Evolutionary conservation across 2,113 vertebrate species (phyloP).

Genomic region (Albula goreensis): DNA sequence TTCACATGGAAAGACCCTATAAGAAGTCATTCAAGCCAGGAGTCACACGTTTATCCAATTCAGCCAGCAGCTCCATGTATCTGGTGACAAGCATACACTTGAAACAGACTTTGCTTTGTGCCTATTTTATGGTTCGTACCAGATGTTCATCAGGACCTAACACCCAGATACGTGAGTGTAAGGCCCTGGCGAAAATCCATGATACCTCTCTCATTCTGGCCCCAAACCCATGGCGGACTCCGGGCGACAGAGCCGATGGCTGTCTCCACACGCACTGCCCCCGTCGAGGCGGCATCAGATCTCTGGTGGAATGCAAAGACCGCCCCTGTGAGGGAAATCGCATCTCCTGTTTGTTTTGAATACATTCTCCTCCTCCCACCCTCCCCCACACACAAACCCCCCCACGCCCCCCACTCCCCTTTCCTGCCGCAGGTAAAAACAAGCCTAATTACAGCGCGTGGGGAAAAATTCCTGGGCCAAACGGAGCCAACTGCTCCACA

Average conservation of each 20-base stretch:
- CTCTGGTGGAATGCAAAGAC: slow-evolving; percentile 18
- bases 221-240: background rate
- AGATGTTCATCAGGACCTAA: no score
- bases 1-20: no score
- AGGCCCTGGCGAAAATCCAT: background rate
- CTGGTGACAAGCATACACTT: no score
- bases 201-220: background rate
- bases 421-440: slow-evolving; percentile 14
- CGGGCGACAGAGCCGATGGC: background rate
- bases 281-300: background rate
- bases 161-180: background rate
- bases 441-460: slow-evolving; percentile 14
- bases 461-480: background rate
- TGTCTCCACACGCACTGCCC: background rate
- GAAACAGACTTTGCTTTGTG: no score
- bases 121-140: no score
- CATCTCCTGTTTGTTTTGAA: slow-evolving; percentile 17
- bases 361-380: background rate
- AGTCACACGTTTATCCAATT: no score
- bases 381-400: no score
- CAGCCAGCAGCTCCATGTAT: no score
- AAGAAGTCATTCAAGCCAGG: no score
- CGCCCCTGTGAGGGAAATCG: slow-evolving; percentile 4
- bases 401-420: background rate
- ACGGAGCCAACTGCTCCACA: slow-evolving; percentile 2